phyloP scores from a whole-genome alignment of 2,888 invertebrate genomes.

The Cantharis rustica region DNA sequence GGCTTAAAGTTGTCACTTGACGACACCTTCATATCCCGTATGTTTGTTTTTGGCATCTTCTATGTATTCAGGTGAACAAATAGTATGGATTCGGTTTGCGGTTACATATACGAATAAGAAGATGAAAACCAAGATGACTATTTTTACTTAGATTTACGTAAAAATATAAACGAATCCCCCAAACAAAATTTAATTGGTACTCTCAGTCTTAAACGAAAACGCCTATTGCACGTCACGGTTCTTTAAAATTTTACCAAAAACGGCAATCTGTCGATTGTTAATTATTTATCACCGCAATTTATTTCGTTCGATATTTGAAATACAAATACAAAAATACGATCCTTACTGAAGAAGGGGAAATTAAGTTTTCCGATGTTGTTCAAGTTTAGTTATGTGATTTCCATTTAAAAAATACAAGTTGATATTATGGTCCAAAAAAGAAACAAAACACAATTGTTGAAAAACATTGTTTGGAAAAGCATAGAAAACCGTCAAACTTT shows the following conservation, averaged over 20 bases:
- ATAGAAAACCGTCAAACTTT: not conserved
- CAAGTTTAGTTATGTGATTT: not conserved
- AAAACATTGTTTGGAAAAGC: not conserved
- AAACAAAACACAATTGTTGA: not conserved
- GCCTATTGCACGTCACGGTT: not conserved
- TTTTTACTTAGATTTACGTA: not conserved
- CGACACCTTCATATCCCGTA: conserved; percentile 34
- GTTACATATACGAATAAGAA: conserved; percentile 16
- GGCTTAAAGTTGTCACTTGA: conserved; percentile 31
- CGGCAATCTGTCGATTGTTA: not conserved
- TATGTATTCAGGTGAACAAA: conserved; percentile 38
- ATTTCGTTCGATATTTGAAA: not conserved
- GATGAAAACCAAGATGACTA: conserved; percentile 2
- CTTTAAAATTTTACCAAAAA: not conserved
- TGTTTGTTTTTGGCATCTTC: conserved; percentile 36
- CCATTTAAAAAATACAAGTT: not conserved
- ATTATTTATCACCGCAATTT: not conserved
- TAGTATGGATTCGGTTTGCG: conserved; percentile 25
- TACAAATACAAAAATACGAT: not conserved
- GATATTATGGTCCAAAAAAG: not conserved
- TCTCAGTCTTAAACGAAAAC: too few relatives aligned
- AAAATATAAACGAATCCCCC: not conserved
- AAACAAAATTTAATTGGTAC: not conserved
- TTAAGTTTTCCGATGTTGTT: not conserved
- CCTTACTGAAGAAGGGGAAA: not conserved